phyloP scores from a whole-genome alignment of 2,797 vertebrate species.

The Squalus acanthias region DNA sequence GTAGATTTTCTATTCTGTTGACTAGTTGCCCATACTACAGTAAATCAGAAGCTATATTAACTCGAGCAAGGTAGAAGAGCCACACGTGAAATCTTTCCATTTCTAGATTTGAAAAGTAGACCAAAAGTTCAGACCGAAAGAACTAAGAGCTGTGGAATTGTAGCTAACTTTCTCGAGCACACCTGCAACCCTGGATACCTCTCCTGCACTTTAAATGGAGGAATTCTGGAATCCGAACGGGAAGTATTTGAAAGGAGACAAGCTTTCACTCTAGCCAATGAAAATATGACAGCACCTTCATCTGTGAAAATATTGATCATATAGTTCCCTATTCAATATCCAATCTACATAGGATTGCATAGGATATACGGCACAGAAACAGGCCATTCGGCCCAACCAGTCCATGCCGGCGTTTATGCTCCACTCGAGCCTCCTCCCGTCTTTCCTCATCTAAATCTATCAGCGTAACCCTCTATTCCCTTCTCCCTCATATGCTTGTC shows the following conservation, averaged over 20 bases:
- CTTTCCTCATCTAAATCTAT: no score
- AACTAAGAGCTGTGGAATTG: background rate
- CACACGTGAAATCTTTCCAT: background rate
- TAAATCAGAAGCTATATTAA: background rate
- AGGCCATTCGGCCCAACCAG: no score
- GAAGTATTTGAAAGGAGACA: background rate
- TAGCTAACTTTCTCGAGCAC: background rate
- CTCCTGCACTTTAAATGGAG: background rate
- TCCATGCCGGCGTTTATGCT: no score
- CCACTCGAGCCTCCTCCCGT: no score
- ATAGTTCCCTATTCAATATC: background rate
- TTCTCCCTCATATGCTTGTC: no score
- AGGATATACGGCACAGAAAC: no score
- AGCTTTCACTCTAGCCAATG: background rate
- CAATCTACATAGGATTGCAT: no score
- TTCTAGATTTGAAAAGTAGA: background rate
- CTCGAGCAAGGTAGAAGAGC: background rate
- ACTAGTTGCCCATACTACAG: background rate
- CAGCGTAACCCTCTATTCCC: no score
- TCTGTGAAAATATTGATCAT: background rate
- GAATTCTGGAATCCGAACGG: background rate
- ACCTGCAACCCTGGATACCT: background rate
- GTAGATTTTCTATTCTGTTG: background rate
- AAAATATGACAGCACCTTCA: background rate
- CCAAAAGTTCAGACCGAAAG: background rate